A percentile compares a stretch with the other conserved stretches of the same genome.
phyloP scores from a whole-genome alignment of 2,888 invertebrate genomes.

The Meteorus colon region DNA sequence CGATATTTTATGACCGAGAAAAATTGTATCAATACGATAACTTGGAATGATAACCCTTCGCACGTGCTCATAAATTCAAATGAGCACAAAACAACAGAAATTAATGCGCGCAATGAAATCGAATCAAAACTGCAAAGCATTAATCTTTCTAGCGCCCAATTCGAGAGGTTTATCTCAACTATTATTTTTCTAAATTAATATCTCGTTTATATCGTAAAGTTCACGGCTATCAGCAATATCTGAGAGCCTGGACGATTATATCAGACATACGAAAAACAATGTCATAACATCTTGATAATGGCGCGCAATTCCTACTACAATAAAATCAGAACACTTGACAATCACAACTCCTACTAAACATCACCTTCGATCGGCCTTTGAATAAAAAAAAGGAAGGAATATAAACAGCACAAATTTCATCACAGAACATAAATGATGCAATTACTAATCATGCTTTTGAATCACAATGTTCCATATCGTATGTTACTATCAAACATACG shows the following conservation, averaged over 20 bases:
- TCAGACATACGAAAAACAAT: too few relatives aligned
- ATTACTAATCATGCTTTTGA: background rate
- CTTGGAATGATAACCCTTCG: constrained; percentile 58
- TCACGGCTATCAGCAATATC: too few relatives aligned
- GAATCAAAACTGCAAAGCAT: background rate
- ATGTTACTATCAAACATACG: background rate
- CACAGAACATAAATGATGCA: background rate
- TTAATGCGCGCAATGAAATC: background rate
- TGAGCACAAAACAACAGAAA: background rate
- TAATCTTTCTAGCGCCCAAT: background rate
- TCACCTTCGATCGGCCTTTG: too few relatives aligned
- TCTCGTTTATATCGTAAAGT: too few relatives aligned
- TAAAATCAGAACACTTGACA: too few relatives aligned
- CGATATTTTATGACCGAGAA: constrained; percentile 49
- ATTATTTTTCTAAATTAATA: too few relatives aligned
- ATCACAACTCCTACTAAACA: too few relatives aligned
- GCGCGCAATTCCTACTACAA: too few relatives aligned
- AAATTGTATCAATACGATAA: constrained; percentile 51
- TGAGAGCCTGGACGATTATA: too few relatives aligned
- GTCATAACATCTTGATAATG: too few relatives aligned
- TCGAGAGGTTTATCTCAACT: too few relatives aligned
- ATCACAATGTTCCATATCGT: background rate
- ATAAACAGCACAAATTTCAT: background rate
- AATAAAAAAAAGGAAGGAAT: background rate
- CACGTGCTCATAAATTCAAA: background rate